Evolutionary conservation across 2,113 vertebrate genomes (phyloP).

Genomic region (Solea senegalensis): DNA sequence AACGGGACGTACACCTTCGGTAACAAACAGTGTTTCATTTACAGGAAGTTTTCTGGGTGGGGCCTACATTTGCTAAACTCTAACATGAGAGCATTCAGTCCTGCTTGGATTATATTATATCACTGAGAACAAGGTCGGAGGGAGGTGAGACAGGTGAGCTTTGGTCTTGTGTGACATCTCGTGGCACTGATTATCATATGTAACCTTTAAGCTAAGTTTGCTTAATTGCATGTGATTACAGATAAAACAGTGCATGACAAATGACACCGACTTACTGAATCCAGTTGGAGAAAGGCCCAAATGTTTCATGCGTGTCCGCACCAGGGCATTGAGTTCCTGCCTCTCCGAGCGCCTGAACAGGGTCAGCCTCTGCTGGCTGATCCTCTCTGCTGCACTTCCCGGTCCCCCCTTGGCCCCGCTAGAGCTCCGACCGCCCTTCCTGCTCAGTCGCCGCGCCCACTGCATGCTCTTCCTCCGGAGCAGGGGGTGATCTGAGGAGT

Average conservation of each 20-base stretch:
- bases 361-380: constrained; percentile 84
- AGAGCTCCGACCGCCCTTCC: constrained; percentile 80
- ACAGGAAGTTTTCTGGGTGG: too few relatives aligned
- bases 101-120: too few relatives aligned
- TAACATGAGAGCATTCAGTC: too few relatives aligned
- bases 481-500: constrained; percentile 83
- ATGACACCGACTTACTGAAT: constrained; percentile 78
- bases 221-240: neutral
- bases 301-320: constrained; percentile 85
- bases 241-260: neutral
- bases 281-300: constrained; percentile 83
- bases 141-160: too few relatives aligned
- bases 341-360: constrained; percentile 85
- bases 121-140: too few relatives aligned
- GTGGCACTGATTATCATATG: neutral
- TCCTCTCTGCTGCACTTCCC: constrained; percentile 81
- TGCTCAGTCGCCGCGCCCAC: constrained; percentile 84
- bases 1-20: too few relatives aligned
- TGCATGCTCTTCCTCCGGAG: constrained; percentile 87
- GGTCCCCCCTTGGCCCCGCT: constrained; percentile 76
- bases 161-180: neutral
- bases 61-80: too few relatives aligned
- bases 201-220: too few relatives aligned
- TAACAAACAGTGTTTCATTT: too few relatives aligned
- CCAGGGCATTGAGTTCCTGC: constrained; percentile 84